Base-by-base conservation (phyloP, 1,140 invertebrate species). In the Ips typographus region DNA sequence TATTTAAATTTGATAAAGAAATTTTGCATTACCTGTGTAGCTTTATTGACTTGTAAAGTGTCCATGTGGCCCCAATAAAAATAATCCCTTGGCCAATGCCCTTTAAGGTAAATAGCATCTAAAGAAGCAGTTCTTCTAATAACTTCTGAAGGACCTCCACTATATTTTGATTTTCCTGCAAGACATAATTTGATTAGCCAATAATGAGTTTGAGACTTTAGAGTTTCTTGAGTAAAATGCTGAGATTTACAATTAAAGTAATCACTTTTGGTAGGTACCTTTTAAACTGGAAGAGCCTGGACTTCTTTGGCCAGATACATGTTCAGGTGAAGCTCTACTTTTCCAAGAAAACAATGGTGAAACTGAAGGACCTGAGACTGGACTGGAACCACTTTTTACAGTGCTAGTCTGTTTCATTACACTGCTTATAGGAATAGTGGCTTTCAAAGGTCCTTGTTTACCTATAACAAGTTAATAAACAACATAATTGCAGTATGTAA, bases 111-210 rank as follows among this genome's bases (percentile, higher is more conserved):
- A 71, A 92, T 87, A 22, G 90, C 89, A 77, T 92, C 90, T 72
- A 92, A 79, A 7, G 90, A 92, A 56, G 90, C 90, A 72, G 90
- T 91, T 63, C 90, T 84, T 75, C 90, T 82, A 73, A 92, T 91
- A 38, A 83, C 84, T 84, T 82, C 86, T 75, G 80, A 79, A 36
- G 67, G 47, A 60, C 81, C 80, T 70, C 77, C 44, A 47, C 52
- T 43, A 51, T 65, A 66, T 69, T 73, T 68, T 56, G 72, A 71
- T 68, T 68, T 74, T 68, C 65, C 66, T 68, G 38, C 37, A 43
- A 70, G 66, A 68, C 4, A 71, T 8, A 62, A 38, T 52, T 56
- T 22, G 37, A 57, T 1, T 1, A n/a, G 37, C 1, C 37, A 7
- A 22, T 37, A 38, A 56, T 22, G 6, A 38, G 3, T 56, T n/a